Percentiles rank a stretch among this genome's conserved stretches.
Evolutionary conservation across 2,888 invertebrate species (phyloP).

Genomic region (Myathropa florea): DNA sequence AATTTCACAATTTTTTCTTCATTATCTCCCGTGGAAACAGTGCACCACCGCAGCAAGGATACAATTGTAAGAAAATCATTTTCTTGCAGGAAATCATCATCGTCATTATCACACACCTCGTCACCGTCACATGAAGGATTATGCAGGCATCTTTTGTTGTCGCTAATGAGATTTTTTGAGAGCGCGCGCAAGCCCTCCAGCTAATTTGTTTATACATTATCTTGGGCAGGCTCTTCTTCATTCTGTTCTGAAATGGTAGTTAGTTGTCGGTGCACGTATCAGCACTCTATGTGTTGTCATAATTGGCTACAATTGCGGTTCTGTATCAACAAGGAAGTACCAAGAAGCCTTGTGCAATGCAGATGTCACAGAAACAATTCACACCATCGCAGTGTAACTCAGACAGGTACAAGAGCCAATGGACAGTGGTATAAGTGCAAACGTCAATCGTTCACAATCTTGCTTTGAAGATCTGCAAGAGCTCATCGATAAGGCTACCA

Average conservation of each 20-base stretch:
- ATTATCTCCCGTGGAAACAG: slow-evolving; percentile 59
- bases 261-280: slow-evolving; percentile 59
- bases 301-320: slow-evolving; percentile 58
- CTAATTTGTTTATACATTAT: slow-evolving; percentile 69
- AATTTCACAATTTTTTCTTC: slow-evolving; percentile 65
- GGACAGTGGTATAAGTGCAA: slow-evolving; percentile 17
- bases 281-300: slow-evolving; percentile 58
- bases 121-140: slow-evolving; percentile 57
- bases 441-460: slow-evolving; percentile 48
- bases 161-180: slow-evolving; percentile 69
- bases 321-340: slow-evolving; percentile 55
- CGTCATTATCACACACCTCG: slow-evolving; percentile 9
- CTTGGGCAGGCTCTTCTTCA: slow-evolving; percentile 8
- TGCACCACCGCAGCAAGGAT: slow-evolving; percentile 45
- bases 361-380: slow-evolving; percentile 44
- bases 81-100: slow-evolving; percentile 65
- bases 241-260: slow-evolving; percentile 44
- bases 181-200: slow-evolving; percentile 54
- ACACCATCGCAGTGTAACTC: not conserved
- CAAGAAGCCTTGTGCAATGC: slow-evolving; percentile 30
- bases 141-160: slow-evolving; percentile 71
- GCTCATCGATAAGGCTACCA: slow-evolving; percentile 30
- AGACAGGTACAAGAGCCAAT: not conserved
- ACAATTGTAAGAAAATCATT: slow-evolving; percentile 64
- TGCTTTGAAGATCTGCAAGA: slow-evolving; percentile 35